These are phyloP conservation scores for Oceanodroma leucorhoa DNA, from an alignment of 2,797 vertebrate species.

Conservation along the genomic window DNA sequence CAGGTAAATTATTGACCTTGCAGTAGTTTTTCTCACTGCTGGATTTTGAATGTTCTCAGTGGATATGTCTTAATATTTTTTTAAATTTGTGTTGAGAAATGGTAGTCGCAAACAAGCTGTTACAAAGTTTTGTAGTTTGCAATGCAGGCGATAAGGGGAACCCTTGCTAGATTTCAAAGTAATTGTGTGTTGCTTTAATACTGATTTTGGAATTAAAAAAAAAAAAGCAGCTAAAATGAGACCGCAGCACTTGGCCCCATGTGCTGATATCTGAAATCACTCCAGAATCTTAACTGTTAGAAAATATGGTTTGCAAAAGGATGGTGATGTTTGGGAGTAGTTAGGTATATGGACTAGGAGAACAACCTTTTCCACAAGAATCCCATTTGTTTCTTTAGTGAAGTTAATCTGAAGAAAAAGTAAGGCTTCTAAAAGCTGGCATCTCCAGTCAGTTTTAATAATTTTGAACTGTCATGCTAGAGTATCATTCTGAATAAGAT, in stretches of 20 bases:
- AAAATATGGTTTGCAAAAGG: neutral
- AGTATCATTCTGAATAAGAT: neutral
- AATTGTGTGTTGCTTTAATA: neutral
- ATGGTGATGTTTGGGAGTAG: neutral
- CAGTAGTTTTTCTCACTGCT: neutral
- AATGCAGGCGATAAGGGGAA: neutral
- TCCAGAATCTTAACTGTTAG: neutral
- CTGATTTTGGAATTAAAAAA: neutral
- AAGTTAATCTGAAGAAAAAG: neutral
- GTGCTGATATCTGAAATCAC: neutral
- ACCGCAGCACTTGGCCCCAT: neutral
- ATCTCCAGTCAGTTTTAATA: neutral
- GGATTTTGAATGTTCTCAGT: neutral
- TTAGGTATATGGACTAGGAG: neutral
- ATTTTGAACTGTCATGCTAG: neutral
- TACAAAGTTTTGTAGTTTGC: neutral
- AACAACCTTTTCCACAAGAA: neutral
- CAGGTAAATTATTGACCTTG: constrained; percentile 6
- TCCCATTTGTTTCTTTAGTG: neutral
- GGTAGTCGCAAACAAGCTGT: neutral
- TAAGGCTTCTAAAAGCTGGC: neutral
- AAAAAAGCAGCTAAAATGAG: neutral
- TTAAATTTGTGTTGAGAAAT: neutral
- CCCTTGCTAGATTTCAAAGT: neutral
- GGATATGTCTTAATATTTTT: neutral